These are phyloP conservation scores for Elephantulus edwardii DNA, from an alignment of 2,113 vertebrate species.

Conservation along the genomic window DNA sequence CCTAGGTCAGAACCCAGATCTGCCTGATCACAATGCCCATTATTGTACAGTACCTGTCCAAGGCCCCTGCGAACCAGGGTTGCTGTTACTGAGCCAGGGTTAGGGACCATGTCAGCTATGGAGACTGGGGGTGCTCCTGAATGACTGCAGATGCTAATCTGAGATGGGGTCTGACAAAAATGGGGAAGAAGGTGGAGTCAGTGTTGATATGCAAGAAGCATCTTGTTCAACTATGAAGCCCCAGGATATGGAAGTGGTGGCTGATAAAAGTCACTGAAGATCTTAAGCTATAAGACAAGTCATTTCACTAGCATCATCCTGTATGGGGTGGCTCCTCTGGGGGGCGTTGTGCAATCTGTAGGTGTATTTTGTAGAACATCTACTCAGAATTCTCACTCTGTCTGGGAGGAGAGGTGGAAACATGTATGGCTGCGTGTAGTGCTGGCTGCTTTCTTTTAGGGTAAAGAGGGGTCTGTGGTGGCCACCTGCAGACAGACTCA, in stretches of 20 bases:
- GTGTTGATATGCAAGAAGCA: not conserved
- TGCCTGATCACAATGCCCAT: not conserved
- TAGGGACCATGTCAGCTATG: accelerated
- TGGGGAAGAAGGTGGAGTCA: not conserved
- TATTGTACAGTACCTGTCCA: not conserved
- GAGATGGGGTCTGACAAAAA: not conserved
- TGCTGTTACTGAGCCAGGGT: accelerated
- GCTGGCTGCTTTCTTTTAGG: not conserved
- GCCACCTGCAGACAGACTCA: not conserved
- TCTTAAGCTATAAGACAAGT: not conserved
- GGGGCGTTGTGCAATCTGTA: accelerated
- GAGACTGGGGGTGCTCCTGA: not conserved
- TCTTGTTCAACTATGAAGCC: not conserved
- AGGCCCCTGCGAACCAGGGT: not conserved
- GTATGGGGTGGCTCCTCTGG: not conserved
- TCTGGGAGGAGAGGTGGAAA: not conserved
- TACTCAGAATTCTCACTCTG: no score
- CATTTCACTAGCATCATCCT: not conserved
- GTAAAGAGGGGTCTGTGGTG: not conserved
- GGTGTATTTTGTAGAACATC: accelerated
- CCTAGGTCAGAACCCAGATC: not conserved
- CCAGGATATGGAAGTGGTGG: not conserved
- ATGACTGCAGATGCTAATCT: not conserved
- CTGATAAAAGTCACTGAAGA: not conserved
- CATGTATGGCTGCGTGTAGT: not conserved